Evolutionary conservation across 2,797 vertebrate genomes (phyloP).

Genomic region (Crocodylus rhombifer): DNA sequence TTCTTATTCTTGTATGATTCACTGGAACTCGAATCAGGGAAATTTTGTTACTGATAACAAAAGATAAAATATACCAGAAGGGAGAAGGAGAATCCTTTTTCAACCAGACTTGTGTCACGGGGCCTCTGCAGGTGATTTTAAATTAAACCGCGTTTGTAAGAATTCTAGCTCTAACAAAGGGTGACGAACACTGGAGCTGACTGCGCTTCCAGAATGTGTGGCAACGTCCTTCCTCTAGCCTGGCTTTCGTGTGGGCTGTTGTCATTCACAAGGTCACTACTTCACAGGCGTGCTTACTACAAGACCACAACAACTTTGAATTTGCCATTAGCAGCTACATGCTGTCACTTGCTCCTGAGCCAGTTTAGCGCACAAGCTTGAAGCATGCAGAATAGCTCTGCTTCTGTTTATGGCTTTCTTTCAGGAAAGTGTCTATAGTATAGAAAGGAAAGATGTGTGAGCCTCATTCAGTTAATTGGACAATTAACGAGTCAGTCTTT

Average conservation of each 20-base stretch:
- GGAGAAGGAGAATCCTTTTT: not conserved
- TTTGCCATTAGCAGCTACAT: not conserved
- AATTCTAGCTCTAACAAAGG: not conserved
- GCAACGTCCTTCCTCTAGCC: not conserved
- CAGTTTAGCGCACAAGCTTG: not conserved
- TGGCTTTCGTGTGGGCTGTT: not conserved
- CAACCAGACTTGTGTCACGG: not conserved
- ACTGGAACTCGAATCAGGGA: not conserved
- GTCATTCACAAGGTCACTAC: not conserved
- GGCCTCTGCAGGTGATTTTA: not conserved
- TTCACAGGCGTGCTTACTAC: not conserved
- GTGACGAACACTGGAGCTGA: not conserved
- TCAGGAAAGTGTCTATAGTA: not conserved
- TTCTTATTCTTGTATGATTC: not conserved
- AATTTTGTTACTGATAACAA: not conserved
- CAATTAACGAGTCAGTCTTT: not conserved
- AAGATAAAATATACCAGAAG: not conserved
- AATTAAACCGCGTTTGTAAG: not conserved
- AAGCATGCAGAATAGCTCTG: accelerated
- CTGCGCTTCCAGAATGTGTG: accelerated
- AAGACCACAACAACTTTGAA: not conserved
- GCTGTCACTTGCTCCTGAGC: not conserved
- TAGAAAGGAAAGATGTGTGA: not conserved
- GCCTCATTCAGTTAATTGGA: not conserved
- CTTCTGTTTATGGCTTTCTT: slow-evolving; percentile 27